Conservation (phyloP, 1,140 invertebrate genomes). For the Calliphora vicina region DNA sequence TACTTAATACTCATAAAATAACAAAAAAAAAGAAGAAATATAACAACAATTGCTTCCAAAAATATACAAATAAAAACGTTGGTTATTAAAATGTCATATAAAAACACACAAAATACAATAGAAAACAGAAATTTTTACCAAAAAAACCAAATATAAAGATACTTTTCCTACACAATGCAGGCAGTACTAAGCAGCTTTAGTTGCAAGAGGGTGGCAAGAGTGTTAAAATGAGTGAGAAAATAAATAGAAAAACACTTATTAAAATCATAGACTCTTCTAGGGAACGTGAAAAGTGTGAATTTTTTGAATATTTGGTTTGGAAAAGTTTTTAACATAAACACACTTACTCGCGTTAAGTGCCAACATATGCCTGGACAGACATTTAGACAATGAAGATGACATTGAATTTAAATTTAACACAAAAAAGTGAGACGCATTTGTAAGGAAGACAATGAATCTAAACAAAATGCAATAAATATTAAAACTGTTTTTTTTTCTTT, state of each 20-base stretch:
- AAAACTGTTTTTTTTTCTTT: no score
- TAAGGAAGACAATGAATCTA: background rate
- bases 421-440: background rate
- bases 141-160: background rate
- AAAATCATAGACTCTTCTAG: background rate
- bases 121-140: background rate
- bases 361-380: background rate
- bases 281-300: background rate
- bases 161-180: background rate
- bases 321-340: background rate
- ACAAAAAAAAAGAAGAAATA: background rate
- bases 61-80: background rate
- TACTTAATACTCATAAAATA: constrained; percentile 9
- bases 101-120: background rate
- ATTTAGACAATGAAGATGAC: background rate
- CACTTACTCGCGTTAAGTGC: background rate
- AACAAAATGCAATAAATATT: background rate
- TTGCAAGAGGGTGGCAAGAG: background rate
- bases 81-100: constrained; percentile 29
- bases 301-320: background rate
- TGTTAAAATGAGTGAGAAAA: background rate
- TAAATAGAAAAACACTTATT: background rate
- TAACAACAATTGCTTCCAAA: background rate
- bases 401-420: background rate
- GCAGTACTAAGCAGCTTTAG: no score